Evolutionary conservation across 2,113 vertebrate species (phyloP), one percentile per base, ranked within the genome.

Genomic region (Xenus cinereus): DNA sequence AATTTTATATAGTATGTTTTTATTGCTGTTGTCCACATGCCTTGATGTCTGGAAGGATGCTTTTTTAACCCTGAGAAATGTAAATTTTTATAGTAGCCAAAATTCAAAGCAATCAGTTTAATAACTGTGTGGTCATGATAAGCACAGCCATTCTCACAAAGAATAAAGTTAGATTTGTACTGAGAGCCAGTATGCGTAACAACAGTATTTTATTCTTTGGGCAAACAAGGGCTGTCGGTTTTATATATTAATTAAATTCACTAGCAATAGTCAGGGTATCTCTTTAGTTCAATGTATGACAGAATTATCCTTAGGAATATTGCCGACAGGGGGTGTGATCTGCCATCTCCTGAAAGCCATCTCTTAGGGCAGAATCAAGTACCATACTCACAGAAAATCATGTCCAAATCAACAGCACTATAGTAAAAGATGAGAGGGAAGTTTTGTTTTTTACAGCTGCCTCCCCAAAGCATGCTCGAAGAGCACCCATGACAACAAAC

Each of bases 11-110:
- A 43, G 14, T 33, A n/a, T 43, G 3, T 23, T 92, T 92, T 93
- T 75, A 45, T 51, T 87, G 16, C 21, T 68, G 27, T 72, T 81
- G 27, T 94, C 28, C 0, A 0, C 28, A n/a, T 76, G 79, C 24
- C 27, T 96, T 32, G 3, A 39, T 75, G 39, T 90, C 76, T 66
- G 30, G 35, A 78, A 81, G 8, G 48, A 74, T 66, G 60, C 9
- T 68, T 74, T 80, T 81, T 92, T 86, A 85, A 86, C 68, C 50
- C 30, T 54, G 41, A 84, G 59, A 93, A 80, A 86, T 46, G 23
- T 50, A 64, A 68, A 77, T 56, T 89, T 92, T 87, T 66, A 35
- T 7, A 53, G 23, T 57, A 77, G 48, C 1, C 2, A 43, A 72
- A 93, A 78, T 46, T 85, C 24, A 80, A 88, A 84, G 12, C 39